Conservation (phyloP, 2,888 invertebrate species). For the Tuta absoluta region DNA sequence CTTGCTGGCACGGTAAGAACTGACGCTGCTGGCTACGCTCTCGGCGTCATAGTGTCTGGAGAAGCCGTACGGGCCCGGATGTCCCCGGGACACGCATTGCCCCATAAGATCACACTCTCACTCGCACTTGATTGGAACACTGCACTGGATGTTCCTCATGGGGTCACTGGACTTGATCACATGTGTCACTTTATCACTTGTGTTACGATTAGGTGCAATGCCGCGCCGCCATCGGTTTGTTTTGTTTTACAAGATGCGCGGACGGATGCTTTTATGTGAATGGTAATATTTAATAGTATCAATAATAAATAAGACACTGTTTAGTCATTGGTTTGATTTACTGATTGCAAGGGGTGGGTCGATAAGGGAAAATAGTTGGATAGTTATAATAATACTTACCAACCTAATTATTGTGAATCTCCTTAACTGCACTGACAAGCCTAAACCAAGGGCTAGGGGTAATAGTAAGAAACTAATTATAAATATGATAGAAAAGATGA, state of each 20-base stretch:
- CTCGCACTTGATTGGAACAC: slow-evolving; percentile 27
- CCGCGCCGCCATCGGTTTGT: background rate
- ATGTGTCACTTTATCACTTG: slow-evolving; percentile 26
- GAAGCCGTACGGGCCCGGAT: slow-evolving; percentile 74
- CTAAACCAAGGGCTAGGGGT: too few relatives aligned
- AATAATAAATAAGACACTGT: background rate
- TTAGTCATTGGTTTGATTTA: background rate
- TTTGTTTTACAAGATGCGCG: background rate
- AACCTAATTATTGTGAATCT: too few relatives aligned
- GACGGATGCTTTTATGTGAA: background rate
- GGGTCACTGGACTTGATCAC: slow-evolving; percentile 36
- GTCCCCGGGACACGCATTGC: slow-evolving; percentile 87
- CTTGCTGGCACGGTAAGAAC: slow-evolving; percentile 55
- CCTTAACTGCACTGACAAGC: too few relatives aligned
- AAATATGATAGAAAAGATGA: too few relatives aligned
- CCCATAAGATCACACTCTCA: slow-evolving; percentile 81
- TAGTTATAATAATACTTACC: too few relatives aligned
- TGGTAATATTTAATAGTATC: too few relatives aligned
- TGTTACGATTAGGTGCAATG: background rate
- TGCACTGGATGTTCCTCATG: background rate
- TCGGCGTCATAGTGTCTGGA: slow-evolving; percentile 74
- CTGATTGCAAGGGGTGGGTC: too few relatives aligned
- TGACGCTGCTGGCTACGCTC: slow-evolving; percentile 68
- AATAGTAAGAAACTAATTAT: too few relatives aligned
- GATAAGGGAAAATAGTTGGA: too few relatives aligned